Evolutionary conservation across 2,888 invertebrate species (phyloP).

Genomic region (Cosmopolites sordidus): DNA sequence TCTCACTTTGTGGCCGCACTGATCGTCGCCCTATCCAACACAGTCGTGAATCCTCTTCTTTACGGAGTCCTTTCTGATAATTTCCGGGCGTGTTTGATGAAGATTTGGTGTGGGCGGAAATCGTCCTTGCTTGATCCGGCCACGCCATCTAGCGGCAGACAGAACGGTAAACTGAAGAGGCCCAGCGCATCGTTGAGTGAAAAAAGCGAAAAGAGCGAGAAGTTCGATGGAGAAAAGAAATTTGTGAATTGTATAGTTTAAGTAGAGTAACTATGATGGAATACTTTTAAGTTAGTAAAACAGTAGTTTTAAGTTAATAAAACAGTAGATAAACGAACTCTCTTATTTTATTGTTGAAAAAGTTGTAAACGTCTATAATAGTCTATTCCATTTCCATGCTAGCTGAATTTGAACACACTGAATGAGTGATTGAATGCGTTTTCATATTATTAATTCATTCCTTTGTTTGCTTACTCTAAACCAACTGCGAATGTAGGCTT

Average conservation of each 20-base stretch:
- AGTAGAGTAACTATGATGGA: too few relatives aligned
- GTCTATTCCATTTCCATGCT: too few relatives aligned
- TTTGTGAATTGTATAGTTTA: not conserved
- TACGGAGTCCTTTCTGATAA: constrained; percentile 56
- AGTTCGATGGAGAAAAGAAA: constrained; percentile 14
- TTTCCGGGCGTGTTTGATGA: constrained; percentile 49
- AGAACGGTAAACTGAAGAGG: constrained; percentile 32
- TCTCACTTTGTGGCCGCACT: constrained; percentile 54
- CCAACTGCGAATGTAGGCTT: too few relatives aligned
- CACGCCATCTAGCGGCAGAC: constrained; percentile 40
- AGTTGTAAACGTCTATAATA: too few relatives aligned
- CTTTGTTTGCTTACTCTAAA: too few relatives aligned
- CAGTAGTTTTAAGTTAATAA: too few relatives aligned
- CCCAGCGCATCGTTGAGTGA: constrained; percentile 39
- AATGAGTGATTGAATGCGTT: too few relatives aligned
- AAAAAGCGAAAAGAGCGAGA: constrained; percentile 28
- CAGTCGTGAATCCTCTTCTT: constrained; percentile 54
- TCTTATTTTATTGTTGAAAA: too few relatives aligned
- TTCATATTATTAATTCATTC: too few relatives aligned
- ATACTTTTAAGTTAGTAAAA: too few relatives aligned
- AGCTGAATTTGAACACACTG: too few relatives aligned
- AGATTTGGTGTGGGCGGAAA: constrained; percentile 42
- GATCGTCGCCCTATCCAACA: constrained; percentile 52
- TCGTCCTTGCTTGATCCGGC: constrained; percentile 24
- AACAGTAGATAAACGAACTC: too few relatives aligned